These are phyloP conservation scores for Perccottus glenii DNA, from an alignment of 2,113 vertebrate genomes.

Conservation along the genomic window DNA sequence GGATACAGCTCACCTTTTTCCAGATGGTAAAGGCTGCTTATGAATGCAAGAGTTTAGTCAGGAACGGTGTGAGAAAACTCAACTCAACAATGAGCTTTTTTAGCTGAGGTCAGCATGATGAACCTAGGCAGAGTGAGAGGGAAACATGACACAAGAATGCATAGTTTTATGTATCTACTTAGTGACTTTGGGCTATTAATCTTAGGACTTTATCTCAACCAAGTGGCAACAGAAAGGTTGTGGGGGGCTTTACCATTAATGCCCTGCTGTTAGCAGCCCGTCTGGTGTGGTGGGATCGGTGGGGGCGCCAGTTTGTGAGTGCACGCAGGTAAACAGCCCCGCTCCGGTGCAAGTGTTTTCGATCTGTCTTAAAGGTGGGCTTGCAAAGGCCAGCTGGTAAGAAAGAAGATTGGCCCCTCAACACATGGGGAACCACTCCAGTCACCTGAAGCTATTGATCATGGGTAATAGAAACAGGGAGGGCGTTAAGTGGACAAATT, in stretches of 20 bases:
- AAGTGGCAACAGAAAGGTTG: slow-evolving; percentile 44
- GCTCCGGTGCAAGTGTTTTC: slow-evolving; percentile 41
- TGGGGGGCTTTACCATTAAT: slow-evolving; percentile 35
- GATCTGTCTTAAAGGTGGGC: slow-evolving; percentile 42
- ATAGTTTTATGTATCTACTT: slow-evolving; percentile 43
- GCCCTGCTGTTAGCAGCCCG: slow-evolving; percentile 54
- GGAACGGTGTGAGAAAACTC: slow-evolving; percentile 21
- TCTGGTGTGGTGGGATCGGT: slow-evolving; percentile 22
- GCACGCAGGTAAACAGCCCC: slow-evolving; percentile 30
- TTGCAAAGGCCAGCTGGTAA: slow-evolving; percentile 64
- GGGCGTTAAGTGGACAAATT: slow-evolving; percentile 47
- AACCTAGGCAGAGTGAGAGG: slow-evolving; percentile 28
- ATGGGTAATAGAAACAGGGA: slow-evolving; percentile 48
- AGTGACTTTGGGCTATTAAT: slow-evolving; percentile 60
- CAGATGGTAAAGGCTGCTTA: slow-evolving; percentile 25
- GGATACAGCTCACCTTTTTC: slow-evolving; percentile 8
- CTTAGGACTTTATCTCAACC: slow-evolving; percentile 35
- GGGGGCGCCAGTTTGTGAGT: slow-evolving; percentile 19
- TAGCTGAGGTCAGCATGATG: slow-evolving; percentile 54
- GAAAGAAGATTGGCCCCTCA: slow-evolving; percentile 46
- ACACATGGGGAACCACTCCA: slow-evolving; percentile 53
- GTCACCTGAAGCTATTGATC: slow-evolving; percentile 61
- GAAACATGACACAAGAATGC: slow-evolving; percentile 52
- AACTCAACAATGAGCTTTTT: slow-evolving; percentile 45
- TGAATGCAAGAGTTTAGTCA: slow-evolving; percentile 48